A percentile compares a stretch with the other conserved stretches of the same genome.
phyloP scores from a whole-genome alignment of 2,797 vertebrate genomes.

The Paguma larvata region DNA sequence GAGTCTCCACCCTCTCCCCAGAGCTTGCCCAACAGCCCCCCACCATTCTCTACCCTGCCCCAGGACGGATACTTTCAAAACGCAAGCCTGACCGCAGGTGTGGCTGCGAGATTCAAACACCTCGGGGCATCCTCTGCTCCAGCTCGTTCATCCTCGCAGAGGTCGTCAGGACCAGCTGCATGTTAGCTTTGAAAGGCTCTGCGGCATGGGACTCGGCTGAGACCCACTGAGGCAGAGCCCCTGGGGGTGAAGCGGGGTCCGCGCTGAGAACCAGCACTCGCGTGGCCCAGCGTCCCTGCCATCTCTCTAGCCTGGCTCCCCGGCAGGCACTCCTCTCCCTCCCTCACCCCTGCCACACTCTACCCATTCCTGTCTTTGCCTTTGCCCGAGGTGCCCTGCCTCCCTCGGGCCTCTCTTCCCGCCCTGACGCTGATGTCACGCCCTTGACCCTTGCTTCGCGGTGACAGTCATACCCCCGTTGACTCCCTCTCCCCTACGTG shows the following conservation, averaged over 20 bases:
- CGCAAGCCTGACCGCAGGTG: background rate
- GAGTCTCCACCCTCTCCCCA: background rate
- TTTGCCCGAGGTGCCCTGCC: background rate
- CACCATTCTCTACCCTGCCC: background rate
- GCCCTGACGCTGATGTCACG: accelerated
- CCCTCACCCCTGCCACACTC: background rate
- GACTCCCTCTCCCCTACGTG: accelerated
- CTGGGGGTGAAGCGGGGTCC: background rate
- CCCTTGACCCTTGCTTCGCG: background rate
- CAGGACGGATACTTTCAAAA: background rate
- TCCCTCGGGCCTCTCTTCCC: too few relatives aligned
- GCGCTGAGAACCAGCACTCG: background rate
- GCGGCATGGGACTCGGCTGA: background rate
- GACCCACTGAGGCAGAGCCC: background rate
- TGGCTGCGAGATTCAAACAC: background rate
- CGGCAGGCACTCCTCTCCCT: background rate
- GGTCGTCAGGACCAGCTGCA: background rate
- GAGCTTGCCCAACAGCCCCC: background rate
- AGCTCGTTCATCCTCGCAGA: background rate
- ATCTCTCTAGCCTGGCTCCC: background rate
- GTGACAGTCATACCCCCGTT: accelerated
- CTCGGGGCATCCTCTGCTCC: background rate
- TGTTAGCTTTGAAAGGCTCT: background rate
- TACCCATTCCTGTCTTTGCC: background rate
- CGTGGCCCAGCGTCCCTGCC: background rate